phyloP scores from a whole-genome alignment of 2,888 invertebrate species.

The Agrilus mali region DNA sequence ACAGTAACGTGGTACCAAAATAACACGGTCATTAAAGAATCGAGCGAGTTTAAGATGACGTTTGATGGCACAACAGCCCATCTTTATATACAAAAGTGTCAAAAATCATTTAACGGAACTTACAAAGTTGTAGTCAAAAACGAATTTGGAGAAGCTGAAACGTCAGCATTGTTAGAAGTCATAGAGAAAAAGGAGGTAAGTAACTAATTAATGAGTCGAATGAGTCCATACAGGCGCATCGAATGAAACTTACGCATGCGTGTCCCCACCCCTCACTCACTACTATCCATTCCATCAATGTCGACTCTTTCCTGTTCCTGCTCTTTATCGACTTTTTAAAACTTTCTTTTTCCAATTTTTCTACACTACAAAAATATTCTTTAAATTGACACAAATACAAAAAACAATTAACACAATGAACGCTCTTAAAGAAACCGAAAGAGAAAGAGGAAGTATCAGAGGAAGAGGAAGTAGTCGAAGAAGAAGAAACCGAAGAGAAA shows the following conservation, averaged over 20 bases:
- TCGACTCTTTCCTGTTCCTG: no score
- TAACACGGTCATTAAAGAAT: conserved; percentile 60
- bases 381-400: no score
- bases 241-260: no score
- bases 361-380: no score
- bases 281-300: no score
- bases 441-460: conserved; percentile 11
- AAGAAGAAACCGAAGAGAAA: conserved; percentile 25
- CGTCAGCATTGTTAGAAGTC: conserved; percentile 74
- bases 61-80: conserved; percentile 76
- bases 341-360: no score
- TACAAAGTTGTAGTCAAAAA: conserved; percentile 82
- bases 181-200: conserved; percentile 36
- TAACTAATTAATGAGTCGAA: no score
- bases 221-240: no score
- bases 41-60: conserved; percentile 62
- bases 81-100: conserved; percentile 63
- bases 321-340: no score
- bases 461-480: conserved; percentile 38
- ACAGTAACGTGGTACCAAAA: conserved; percentile 81
- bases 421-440: no score
- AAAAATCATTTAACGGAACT: conserved; percentile 60
- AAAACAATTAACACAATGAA: no score
- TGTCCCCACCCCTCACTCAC: no score
- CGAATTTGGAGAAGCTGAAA: conserved; percentile 82